Evolutionary conservation across 2,888 invertebrate species (phyloP), one percentile per base, ranked within the genome.

Genomic region (Theretra japonica): DNA sequence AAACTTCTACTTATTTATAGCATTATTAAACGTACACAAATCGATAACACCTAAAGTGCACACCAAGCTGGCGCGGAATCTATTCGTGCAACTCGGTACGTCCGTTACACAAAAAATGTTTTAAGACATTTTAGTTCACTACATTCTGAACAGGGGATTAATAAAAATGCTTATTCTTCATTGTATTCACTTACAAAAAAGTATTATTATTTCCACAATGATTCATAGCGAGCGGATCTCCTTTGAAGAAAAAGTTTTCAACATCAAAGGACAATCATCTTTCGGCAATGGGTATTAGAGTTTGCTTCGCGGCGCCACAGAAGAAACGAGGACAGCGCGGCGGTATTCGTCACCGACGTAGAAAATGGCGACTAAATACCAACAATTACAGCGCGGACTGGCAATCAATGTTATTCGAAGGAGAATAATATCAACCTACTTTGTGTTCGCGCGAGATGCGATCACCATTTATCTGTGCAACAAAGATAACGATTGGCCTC

Each of bases 291-390:
- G 84, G 88, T 82, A 79, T 86, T 94, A 93, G 88, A 91, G 93
- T 91, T 89, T 86, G 87, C 88, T 93, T 93, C 93, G 80, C 86
- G 79, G 80, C 83, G 86, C 80, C 77, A 79, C 78, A 78, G 77
- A 77, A 80, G 83, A 92, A 93, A 91, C 88, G 93, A 89, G 93
- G 92, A 92, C 93, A 92, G 89, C 82, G 86, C 90, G 88, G 89
- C 78, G 85, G 90, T 90, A 92, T 93, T 94, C 94, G 94, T 94
- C 94, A 94, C 91, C 90, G 89, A 90, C 85, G 91, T 93, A 93
- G 94, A 94, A 94, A 94, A 94, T 93, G 94, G 94, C 93, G 93
- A 93, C 93, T 93, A 92, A 93, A 94, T 93, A 93, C 92, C 90
- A 93, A 92, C 91, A 93, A 93, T 92, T 93, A 92, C 89, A 89